These are phyloP conservation scores for Aurelia aurita complex sp. Pacific DNA, from an alignment of 30 jellyfish, hydroid and myxozoan genomes.

Conservation along the genomic window DNA sequence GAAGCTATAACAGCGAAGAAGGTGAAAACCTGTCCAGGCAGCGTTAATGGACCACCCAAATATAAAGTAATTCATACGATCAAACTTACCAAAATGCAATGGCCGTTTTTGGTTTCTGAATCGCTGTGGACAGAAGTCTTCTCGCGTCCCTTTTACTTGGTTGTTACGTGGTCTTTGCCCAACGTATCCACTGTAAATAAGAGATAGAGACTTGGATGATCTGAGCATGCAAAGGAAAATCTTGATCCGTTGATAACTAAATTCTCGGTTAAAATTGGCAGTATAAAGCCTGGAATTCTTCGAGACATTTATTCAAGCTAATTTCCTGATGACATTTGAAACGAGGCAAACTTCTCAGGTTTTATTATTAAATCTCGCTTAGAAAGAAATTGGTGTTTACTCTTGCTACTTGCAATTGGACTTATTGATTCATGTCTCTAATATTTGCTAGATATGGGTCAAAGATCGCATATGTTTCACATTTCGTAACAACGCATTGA, in stretches of 20 bases:
- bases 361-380: constrained; percentile 8
- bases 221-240: background rate
- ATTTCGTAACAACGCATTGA: constrained; percentile 10
- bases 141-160: background rate
- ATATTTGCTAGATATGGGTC: constrained; percentile 48
- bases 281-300: constrained; percentile 10
- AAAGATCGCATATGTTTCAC: constrained; percentile 12
- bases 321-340: constrained; percentile 45
- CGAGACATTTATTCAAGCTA: constrained; percentile 16
- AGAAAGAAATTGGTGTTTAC: constrained; percentile 15
- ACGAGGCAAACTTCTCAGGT: constrained; percentile 20
- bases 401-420: constrained; percentile 29
- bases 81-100: no score
- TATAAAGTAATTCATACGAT: no score
- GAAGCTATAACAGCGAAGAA: no score
- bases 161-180: background rate
- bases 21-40: no score
- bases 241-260: constrained; percentile 10
- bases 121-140: no score
- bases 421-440: constrained; percentile 33
- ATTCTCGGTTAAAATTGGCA: background rate
- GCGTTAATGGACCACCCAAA: no score
- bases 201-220: background rate
- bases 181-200: constrained; percentile 10
- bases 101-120: no score